Evolutionary conservation across 2,888 invertebrate species (phyloP).

Genomic region (Cartodere bifasciata): DNA sequence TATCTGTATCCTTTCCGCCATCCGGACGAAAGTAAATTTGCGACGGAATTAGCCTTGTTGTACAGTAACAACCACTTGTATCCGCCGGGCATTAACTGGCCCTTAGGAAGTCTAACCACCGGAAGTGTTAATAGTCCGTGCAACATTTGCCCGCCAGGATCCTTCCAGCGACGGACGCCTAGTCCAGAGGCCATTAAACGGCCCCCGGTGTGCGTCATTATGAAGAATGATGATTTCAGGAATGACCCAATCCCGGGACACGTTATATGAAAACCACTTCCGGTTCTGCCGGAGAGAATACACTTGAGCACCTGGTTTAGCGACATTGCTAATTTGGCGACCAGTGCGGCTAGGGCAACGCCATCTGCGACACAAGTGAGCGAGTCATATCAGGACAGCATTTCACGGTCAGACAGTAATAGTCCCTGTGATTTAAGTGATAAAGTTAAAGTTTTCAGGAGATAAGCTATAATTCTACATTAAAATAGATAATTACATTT

Average conservation of each 20-base stretch:
- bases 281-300: conserved; percentile 64
- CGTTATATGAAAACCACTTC: conserved; percentile 76
- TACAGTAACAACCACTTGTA: conserved; percentile 44
- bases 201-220: conserved; percentile 49
- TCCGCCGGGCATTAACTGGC: conserved; percentile 36
- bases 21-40: conserved; percentile 45
- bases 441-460: conserved; percentile 1
- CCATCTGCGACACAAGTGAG: conserved; percentile 24
- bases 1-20: conserved; percentile 56
- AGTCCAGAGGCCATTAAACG: conserved; percentile 36
- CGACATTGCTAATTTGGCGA: conserved; percentile 34
- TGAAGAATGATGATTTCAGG: conserved; percentile 45
- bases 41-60: conserved; percentile 57
- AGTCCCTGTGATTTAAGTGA: conserved; percentile 26
- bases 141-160: conserved; percentile 35
- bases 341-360: conserved; percentile 30
- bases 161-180: conserved; percentile 26
- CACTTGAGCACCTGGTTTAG: conserved; percentile 40
- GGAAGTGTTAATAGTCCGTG: conserved; percentile 21
- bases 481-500: too few species aligned
- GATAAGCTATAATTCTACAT: conserved; percentile 1
- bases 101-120: conserved; percentile 21
- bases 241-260: conserved; percentile 43
- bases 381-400: conserved; percentile 18
- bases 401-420: conserved; percentile 26